Percentiles rank a stretch among this genome's conserved stretches.
phyloP scores from a whole-genome alignment of 2,113 vertebrate genomes.

The Tetrao urogallus region DNA sequence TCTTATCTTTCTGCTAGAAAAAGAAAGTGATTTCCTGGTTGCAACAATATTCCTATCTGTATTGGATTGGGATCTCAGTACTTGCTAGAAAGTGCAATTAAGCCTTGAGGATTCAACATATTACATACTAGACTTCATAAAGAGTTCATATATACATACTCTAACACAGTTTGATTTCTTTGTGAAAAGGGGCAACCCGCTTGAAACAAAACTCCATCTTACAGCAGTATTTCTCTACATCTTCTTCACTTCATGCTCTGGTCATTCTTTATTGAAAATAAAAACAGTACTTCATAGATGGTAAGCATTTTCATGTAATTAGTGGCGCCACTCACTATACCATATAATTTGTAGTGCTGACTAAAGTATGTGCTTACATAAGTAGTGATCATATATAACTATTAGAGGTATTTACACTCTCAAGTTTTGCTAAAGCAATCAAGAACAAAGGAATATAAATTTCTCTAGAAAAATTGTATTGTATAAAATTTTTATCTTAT shows the following conservation, averaged over 20 bases:
- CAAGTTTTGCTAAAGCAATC: neutral
- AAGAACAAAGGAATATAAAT: neutral
- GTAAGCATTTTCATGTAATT: constrained; percentile 4
- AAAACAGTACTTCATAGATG: neutral
- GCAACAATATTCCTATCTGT: neutral
- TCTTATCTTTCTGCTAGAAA: neutral
- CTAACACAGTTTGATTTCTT: neutral
- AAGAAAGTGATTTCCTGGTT: neutral
- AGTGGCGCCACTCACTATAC: neutral
- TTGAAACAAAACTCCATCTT: neutral
- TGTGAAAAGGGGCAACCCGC: neutral
- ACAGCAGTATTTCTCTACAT: neutral
- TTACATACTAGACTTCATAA: neutral
- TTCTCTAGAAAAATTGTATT: neutral
- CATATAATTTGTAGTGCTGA: constrained; percentile 19
- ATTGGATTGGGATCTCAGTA: neutral
- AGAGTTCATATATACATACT: neutral
- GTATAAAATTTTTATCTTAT: neutral
- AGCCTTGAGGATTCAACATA: neutral
- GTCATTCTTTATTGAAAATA: constrained; percentile 19
- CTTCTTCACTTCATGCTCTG: neutral
- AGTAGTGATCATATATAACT: neutral
- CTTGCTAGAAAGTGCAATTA: neutral
- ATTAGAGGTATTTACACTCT: neutral
- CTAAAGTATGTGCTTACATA: constrained; percentile 13